A percentile compares a stretch with the other conserved stretches of the same genome.
These are phyloP conservation scores for Cladorhizidae sp. DNA, from an alignment of 37 sponge, comb jelly and placozoan genomes.

Conservation along the genomic window DNA sequence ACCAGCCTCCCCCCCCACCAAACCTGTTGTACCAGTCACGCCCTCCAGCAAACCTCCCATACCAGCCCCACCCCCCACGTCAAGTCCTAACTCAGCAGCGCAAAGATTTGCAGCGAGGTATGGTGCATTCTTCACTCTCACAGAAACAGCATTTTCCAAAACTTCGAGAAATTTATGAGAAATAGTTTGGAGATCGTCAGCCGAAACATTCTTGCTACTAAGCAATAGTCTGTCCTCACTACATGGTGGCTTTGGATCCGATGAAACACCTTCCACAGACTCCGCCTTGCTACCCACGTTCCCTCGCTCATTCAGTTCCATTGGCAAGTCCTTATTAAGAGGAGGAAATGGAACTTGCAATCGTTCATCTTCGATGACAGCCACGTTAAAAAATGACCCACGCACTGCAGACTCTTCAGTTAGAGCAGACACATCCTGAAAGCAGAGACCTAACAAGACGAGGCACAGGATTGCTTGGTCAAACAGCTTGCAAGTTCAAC, in stretches of 20 bases:
- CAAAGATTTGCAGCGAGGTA: background rate
- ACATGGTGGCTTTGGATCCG: too few species aligned
- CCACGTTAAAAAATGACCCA: constrained; percentile 1
- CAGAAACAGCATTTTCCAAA: constrained; percentile 58
- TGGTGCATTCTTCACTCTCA: constrained; percentile 47
- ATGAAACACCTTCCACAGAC: background rate
- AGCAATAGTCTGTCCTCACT: background rate
- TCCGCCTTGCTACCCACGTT: background rate
- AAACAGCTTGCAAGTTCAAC: background rate
- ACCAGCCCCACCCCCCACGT: background rate
- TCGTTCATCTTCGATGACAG: background rate
- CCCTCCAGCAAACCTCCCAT: background rate
- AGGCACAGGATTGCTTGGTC: background rate
- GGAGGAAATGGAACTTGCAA: constrained; percentile 52
- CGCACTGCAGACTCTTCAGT: background rate
- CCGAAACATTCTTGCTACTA: background rate
- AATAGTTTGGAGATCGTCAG: background rate
- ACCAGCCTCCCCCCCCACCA: too few species aligned
- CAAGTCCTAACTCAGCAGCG: background rate
- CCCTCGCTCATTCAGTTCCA: background rate
- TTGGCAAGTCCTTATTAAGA: constrained; percentile 37
- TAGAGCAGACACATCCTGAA: constrained; percentile 14
- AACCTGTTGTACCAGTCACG: too few species aligned
- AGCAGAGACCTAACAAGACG: constrained; percentile 10
- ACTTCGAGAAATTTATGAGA: constrained; percentile 34